Conservation (phyloP, 1,140 invertebrate species). For the Zaprionus capensis region DNA sequence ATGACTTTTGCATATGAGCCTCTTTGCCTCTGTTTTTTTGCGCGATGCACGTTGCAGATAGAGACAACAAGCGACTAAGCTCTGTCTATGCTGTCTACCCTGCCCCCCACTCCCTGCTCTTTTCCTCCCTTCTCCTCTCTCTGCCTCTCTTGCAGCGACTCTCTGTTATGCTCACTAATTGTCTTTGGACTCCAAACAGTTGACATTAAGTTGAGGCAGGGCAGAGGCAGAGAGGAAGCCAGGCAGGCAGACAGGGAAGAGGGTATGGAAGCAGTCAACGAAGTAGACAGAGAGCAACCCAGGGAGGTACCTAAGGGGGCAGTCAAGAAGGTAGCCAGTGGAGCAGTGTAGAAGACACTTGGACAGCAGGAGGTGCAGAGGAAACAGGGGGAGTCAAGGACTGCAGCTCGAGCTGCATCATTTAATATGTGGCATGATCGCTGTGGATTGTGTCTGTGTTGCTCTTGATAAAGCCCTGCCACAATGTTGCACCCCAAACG, state of each 20-base stretch:
- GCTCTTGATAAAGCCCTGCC: slow-evolving; percentile 52
- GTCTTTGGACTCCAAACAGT: slow-evolving; percentile 32
- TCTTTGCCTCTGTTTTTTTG: slow-evolving; percentile 11
- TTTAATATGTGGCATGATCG: slow-evolving; percentile 55
- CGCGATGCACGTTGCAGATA: slow-evolving; percentile 47
- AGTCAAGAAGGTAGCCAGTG: no score
- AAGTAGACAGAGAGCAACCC: no score
- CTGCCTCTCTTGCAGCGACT: background rate
- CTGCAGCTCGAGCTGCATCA: slow-evolving; percentile 28
- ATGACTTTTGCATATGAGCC: slow-evolving; percentile 46
- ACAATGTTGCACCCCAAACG: slow-evolving; percentile 69
- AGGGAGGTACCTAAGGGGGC: no score
- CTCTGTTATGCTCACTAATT: slow-evolving; percentile 44
- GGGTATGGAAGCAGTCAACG: no score
- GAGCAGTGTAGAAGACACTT: no score
- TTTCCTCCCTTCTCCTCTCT: no score
- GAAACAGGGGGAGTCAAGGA: background rate
- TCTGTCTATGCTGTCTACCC: slow-evolving; percentile 1
- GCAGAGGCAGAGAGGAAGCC: no score
- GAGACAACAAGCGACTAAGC: slow-evolving; percentile 36
- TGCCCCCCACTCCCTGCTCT: background rate
- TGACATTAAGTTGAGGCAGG: slow-evolving; percentile 9
- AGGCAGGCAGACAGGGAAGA: no score
- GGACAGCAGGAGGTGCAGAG: background rate
- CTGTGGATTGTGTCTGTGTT: slow-evolving; percentile 6